These are phyloP conservation scores for Ophiothrix spiculata DNA, from an alignment of 35 echinoderm and acorn worm genomes.

Conservation along the genomic window DNA sequence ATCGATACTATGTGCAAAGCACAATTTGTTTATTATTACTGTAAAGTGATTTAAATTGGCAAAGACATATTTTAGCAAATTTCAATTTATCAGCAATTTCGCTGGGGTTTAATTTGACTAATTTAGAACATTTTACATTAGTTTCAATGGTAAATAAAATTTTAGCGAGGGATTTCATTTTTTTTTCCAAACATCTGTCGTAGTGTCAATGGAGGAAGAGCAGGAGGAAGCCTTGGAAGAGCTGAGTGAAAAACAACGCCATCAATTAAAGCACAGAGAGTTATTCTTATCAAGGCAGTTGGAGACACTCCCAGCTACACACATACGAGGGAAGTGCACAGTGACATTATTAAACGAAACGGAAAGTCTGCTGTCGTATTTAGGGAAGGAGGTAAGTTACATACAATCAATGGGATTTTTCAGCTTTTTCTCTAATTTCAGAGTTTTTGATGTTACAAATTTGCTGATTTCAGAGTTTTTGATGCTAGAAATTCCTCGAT, in stretches of 20 bases:
- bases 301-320: conserved; percentile 93
- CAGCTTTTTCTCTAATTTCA: too few species aligned
- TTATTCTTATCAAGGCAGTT: conserved; percentile 91
- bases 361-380: conserved; percentile 83
- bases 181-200: conserved; percentile 8
- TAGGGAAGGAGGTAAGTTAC: conserved; percentile 93
- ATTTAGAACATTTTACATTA: too few species aligned
- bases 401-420: too few species aligned
- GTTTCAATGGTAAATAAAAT: too few species aligned
- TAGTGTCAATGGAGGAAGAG: conserved; percentile 90
- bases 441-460: too few species aligned
- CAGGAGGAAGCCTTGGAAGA: conserved; percentile 92
- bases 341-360: conserved; percentile 99
- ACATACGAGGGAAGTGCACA: conserved; percentile 97
- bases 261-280: conserved; percentile 94
- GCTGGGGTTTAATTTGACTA: too few species aligned
- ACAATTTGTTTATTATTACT: background rate
- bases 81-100: too few species aligned
- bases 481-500: too few species aligned
- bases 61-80: too few species aligned
- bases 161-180: too few species aligned
- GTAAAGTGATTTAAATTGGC: too few species aligned
- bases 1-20: background rate
- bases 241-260: conserved; percentile 90
- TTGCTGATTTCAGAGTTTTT: too few species aligned